These are phyloP conservation scores for Acrobasis consociella DNA, from an alignment of 2,888 invertebrate species.

Conservation along the genomic window DNA sequence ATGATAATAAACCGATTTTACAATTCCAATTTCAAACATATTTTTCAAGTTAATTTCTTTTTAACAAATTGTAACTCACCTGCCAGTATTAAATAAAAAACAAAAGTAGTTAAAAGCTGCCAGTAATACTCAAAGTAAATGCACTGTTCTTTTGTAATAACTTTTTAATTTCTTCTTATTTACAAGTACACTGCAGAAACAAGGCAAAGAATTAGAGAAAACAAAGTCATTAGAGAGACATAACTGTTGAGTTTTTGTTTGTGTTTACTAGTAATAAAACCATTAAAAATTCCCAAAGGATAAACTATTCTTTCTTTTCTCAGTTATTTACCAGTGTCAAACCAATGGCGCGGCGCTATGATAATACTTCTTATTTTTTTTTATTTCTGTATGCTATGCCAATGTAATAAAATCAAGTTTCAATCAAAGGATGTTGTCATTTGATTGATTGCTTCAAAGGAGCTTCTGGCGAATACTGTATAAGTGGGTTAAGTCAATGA, in stretches of 20 bases:
- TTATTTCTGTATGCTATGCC: too few species aligned
- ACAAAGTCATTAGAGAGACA: slow-evolving; percentile 6
- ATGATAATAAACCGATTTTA: background rate
- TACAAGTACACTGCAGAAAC: slow-evolving; percentile 12
- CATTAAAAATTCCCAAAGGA: slow-evolving; percentile 2
- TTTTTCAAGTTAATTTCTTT: too few species aligned
- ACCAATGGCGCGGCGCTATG: too few species aligned
- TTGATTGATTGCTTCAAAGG: too few species aligned
- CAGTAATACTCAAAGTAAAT: slow-evolving; percentile 10
- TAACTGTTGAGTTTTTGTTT: slow-evolving; percentile 28
- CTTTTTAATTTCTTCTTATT: slow-evolving; percentile 13
- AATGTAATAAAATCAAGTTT: too few species aligned
- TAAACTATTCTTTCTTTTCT: background rate
- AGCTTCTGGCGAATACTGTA: too few species aligned
- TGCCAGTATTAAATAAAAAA: slow-evolving; percentile 1
- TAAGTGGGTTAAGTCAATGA: too few species aligned
- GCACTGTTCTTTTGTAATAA: slow-evolving; percentile 2
- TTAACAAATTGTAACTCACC: background rate
- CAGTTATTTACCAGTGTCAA: too few species aligned
- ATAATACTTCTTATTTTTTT: too few species aligned
- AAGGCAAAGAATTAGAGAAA: slow-evolving; percentile 3
- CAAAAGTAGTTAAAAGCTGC: background rate
- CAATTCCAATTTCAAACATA: background rate
- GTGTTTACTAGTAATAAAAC: background rate
- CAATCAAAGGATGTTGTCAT: too few species aligned